These are phyloP conservation scores for Hemiscyllium ocellatum DNA, from an alignment of 2,113 vertebrate genomes.

Conservation along the genomic window DNA sequence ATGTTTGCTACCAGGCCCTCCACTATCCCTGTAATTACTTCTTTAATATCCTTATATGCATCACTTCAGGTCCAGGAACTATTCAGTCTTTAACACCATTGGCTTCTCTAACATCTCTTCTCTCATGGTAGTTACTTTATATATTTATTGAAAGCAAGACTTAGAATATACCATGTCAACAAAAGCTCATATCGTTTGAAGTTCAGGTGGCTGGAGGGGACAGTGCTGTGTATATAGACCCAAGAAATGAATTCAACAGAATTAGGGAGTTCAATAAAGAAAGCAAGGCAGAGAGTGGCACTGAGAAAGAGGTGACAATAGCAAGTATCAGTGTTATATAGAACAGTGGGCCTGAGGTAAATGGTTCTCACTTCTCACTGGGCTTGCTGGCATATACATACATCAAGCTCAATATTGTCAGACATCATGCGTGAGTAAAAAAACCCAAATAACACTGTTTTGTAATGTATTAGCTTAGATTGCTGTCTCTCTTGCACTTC, in stretches of 20 bases:
- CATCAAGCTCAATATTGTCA: neutral
- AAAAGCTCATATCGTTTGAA: neutral
- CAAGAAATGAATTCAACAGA: neutral
- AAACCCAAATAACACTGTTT: neutral
- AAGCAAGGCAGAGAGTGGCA: neutral
- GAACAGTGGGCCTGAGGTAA: neutral
- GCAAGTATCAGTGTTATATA: neutral
- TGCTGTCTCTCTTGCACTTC: neutral
- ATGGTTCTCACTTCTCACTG: neutral
- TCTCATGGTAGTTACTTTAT: too few relatives aligned
- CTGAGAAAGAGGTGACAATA: neutral
- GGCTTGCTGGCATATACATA: neutral
- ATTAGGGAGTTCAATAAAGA: neutral
- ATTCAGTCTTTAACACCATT: too few relatives aligned
- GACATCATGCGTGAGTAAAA: neutral
- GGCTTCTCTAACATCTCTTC: too few relatives aligned
- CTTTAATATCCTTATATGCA: too few relatives aligned
- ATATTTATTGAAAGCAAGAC: neutral
- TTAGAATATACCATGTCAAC: neutral
- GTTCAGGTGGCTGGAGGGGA: neutral
- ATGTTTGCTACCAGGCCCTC: too few relatives aligned
- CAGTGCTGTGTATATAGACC: neutral
- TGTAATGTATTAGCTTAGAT: neutral
- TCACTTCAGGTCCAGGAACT: too few relatives aligned
- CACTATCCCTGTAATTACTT: too few relatives aligned